A percentile compares a stretch with the other conserved stretches of the same genome.
Evolutionary conservation across 92 coral and sea anemone genomes (phyloP).

Genomic region (Anthopleura xanthogrammica): DNA sequence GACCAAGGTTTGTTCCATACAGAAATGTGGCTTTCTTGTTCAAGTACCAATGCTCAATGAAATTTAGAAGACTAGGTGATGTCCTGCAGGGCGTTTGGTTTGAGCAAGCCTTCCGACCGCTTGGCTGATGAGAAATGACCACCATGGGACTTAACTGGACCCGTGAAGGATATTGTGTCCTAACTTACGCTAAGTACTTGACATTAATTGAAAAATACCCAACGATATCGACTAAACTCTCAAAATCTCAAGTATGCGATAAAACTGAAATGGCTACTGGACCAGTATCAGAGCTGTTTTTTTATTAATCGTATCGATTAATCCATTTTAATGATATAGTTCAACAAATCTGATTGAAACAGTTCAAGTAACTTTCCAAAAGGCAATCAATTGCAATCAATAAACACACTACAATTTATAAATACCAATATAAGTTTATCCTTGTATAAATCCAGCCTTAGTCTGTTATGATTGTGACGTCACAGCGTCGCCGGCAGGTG

Average conservation of each 20-base stretch:
- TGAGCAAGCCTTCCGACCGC: too few relatives aligned
- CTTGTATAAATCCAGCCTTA: not conserved
- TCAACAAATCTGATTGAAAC: too few relatives aligned
- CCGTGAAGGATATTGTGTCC: too few relatives aligned
- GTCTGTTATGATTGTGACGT: conserved; percentile 16
- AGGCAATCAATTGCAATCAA: conserved; percentile 5
- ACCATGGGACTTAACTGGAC: too few relatives aligned
- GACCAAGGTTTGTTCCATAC: conserved; percentile 1
- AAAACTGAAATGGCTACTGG: not conserved
- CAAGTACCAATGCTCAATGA: not conserved
- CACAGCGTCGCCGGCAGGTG: conserved; percentile 44
- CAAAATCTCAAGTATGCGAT: not conserved
- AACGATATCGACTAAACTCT: not conserved
- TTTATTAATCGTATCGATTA: not conserved
- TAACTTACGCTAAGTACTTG: not conserved
- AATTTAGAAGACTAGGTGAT: not conserved
- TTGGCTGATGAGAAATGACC: too few relatives aligned
- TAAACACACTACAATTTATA: not conserved
- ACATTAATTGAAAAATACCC: not conserved
- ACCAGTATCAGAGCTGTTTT: not conserved
- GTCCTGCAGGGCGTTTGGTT: too few relatives aligned
- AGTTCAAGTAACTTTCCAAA: not conserved
- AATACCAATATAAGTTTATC: not conserved
- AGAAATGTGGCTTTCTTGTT: not conserved
- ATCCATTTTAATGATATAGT: too few relatives aligned